Evolutionary conservation across 2,888 invertebrate species (phyloP).

Genomic region (Synergus itoensis): DNA sequence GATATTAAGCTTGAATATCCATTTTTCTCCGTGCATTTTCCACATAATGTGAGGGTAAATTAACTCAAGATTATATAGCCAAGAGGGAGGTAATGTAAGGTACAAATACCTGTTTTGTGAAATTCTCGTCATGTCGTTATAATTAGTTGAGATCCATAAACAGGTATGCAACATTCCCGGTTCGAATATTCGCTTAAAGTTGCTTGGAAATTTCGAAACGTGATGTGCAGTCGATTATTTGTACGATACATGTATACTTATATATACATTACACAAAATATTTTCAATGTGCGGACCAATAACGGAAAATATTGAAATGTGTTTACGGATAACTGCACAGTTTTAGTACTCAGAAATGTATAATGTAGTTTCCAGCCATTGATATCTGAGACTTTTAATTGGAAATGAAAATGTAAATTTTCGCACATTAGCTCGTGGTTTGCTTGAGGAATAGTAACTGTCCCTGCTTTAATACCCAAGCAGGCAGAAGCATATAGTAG

Average conservation of each 20-base stretch:
- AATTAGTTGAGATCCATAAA: conserved; percentile 18
- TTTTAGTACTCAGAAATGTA: background rate
- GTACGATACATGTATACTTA: background rate
- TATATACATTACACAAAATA: background rate
- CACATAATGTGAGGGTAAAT: background rate
- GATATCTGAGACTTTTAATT: background rate
- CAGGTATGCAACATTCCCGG: background rate
- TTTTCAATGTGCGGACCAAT: background rate
- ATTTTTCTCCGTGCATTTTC: too few relatives aligned
- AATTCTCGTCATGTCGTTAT: background rate
- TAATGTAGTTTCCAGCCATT: background rate
- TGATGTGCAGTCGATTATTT: background rate
- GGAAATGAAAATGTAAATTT: background rate
- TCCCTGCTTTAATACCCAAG: background rate
- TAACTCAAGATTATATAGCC: background rate
- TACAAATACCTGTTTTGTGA: conserved; percentile 20
- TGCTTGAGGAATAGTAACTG: conserved; percentile 1
- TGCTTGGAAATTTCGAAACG: background rate
- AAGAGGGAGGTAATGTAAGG: background rate
- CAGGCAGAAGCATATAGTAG: background rate
- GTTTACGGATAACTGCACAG: background rate
- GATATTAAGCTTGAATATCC: too few relatives aligned
- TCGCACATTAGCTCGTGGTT: background rate
- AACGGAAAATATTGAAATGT: background rate
- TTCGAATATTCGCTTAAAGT: background rate